These are phyloP conservation scores for Panagrolaimus sp. DNA, from an alignment of 1,140 invertebrate genomes.

Conservation along the genomic window DNA sequence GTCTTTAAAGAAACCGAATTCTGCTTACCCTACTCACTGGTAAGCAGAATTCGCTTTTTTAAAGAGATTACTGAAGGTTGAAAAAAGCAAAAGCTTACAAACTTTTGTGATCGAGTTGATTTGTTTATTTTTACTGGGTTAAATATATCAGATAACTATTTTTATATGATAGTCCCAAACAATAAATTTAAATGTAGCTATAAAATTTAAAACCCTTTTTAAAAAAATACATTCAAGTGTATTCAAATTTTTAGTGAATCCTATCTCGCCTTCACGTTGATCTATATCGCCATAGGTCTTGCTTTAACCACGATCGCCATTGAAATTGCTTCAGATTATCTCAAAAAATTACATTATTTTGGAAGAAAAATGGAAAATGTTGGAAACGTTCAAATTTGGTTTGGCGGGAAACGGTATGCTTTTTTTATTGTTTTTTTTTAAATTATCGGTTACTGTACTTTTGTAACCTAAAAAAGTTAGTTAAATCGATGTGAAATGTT, in stretches of 20 bases:
- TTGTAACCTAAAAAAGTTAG: too few relatives aligned
- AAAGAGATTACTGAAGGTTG: too few relatives aligned
- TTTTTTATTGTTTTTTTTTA: neutral
- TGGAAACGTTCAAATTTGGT: constrained; percentile 46
- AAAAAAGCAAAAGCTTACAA: too few relatives aligned
- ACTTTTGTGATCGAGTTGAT: too few relatives aligned
- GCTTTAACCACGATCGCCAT: constrained; percentile 55
- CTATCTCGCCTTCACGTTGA: constrained; percentile 47
- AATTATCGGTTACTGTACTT: neutral
- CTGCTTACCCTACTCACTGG: too few relatives aligned
- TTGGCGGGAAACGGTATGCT: constrained; percentile 50
- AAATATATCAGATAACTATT: neutral
- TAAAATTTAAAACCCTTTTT: constrained; percentile 8
- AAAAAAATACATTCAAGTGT: neutral
- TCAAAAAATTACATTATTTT: constrained; percentile 52
- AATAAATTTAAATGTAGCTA: neutral
- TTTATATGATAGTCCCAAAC: too few relatives aligned
- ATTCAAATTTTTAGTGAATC: constrained; percentile 31
- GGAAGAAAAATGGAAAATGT: constrained; percentile 52
- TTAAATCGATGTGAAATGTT: neutral
- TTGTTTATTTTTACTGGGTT: too few relatives aligned
- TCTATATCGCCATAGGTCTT: constrained; percentile 50
- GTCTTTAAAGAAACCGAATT: too few relatives aligned
- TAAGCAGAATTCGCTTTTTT: too few relatives aligned
- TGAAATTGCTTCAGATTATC: constrained; percentile 51